Base-by-base conservation (phyloP, 2,797 vertebrate genomes). In the Schizothorax lantsangensis region DNA sequence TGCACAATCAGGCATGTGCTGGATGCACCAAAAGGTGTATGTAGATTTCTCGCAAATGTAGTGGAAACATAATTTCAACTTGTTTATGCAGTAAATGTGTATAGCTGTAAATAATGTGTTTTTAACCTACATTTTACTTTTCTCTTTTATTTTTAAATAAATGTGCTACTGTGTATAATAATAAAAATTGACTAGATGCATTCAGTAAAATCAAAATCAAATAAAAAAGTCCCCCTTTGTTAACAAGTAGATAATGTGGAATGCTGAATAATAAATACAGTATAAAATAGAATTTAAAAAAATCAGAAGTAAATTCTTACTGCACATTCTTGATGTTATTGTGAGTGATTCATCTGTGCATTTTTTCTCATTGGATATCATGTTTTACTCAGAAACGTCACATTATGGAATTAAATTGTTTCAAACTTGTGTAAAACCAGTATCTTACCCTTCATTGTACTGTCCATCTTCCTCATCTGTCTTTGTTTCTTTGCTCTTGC, bases 401-500 rank as follows among this genome's bases (percentile, higher is more conserved):
- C 14, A 62, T 62, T 62, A 62, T 15, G 4, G 23, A 40, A 26
- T 2, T n/a, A 79, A 79, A 43, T 40, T 3, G 21, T 69, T 69
- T 49, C 6, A 47, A 52, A 23, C 64, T 3, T 78, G 21, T 57
- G 17, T 30, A 21, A 74, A 66, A 40, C 6, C n/a, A 43, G 2
- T 19, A 33, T 68, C 38, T 71, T 81, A 88, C 89, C 86, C 83
- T 81, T 84, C 6, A 79, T 17, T 66, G 52, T 19, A 45, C 43
- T 49, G 23, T 72, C 85, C 15, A 49, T 45, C 33, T 45, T 43
- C n/a, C 26, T 57, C 57, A 30, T 33, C n/a, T 17, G 62, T 15
- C 69, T 88, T 71, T 75, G 74, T 47, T 88, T 73, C 73, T 88
- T 89, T 17, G 45, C 54, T 52, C 66, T 85, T 69, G 59, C 84